A percentile compares a stretch with the other conserved stretches of the same genome.
Evolutionary conservation across 2,888 invertebrate genomes (phyloP).

Genomic region (Stenoptilia bipunctidactyla): DNA sequence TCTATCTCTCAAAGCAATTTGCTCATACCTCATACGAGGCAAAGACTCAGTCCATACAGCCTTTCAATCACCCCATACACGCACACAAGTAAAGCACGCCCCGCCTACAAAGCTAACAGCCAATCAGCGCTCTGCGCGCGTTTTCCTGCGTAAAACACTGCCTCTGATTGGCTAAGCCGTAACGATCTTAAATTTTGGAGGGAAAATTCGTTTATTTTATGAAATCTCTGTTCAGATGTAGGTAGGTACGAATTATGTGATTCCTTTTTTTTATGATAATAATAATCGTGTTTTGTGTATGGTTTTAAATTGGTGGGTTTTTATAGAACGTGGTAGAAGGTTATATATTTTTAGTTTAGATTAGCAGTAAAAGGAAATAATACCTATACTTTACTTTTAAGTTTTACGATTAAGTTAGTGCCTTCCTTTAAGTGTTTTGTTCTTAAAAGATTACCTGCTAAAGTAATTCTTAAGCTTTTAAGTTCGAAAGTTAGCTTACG

Average conservation of each 20-base stretch:
- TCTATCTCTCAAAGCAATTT: slow-evolving; percentile 22
- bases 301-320: slow-evolving; percentile 62
- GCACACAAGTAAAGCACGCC: slow-evolving; percentile 38
- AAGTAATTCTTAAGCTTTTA: no score
- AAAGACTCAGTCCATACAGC: slow-evolving; percentile 26
- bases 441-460: no score
- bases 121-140: slow-evolving; percentile 44
- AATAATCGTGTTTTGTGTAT: slow-evolving; percentile 53
- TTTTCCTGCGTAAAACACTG: slow-evolving; percentile 40
- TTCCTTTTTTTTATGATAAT: slow-evolving; percentile 45
- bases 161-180: slow-evolving; percentile 39
- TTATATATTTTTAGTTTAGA: no score
- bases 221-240: slow-evolving; percentile 38
- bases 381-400: no score
- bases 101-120: slow-evolving; percentile 31
- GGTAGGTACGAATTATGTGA: slow-evolving; percentile 39
- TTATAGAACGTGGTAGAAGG: no score
- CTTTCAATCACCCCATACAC: slow-evolving; percentile 40
- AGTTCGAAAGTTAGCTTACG: no score
- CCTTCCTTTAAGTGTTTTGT: no score
- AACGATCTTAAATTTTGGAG: slow-evolving; percentile 55
- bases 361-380: no score
- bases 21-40: slow-evolving; percentile 27
- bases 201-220: slow-evolving; percentile 63
- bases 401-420: no score